phyloP scores from a whole-genome alignment of 2,113 vertebrate genomes.

The Paradisaea rubra region DNA sequence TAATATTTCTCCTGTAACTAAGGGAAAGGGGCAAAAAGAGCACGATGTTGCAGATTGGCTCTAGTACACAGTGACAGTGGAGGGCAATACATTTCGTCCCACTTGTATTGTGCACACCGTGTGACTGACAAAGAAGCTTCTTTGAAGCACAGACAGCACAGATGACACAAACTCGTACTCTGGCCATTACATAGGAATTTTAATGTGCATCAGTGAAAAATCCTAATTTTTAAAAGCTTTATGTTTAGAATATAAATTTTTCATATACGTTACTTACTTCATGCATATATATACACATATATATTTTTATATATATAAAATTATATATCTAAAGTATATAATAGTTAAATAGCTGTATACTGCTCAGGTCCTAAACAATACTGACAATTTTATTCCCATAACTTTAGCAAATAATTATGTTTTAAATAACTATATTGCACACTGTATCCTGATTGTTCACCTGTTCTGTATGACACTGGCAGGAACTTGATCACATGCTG shows the following conservation, averaged over 20 bases:
- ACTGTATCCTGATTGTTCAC: neutral
- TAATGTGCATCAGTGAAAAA: neutral
- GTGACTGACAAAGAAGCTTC: neutral
- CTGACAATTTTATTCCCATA: neutral
- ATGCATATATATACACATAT: neutral
- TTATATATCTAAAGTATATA: neutral
- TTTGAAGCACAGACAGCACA: neutral
- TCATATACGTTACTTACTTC: neutral
- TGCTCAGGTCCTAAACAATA: neutral
- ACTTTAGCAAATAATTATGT: neutral
- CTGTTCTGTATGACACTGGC: neutral
- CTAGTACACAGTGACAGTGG: neutral
- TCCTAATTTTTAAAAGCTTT: neutral
- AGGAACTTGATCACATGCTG: neutral
- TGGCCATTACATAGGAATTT: neutral
- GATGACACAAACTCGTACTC: neutral
- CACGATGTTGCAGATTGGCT: fast-evolving
- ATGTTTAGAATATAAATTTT: neutral
- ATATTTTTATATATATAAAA: neutral
- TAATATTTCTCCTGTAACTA: neutral
- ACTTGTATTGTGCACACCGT: neutral
- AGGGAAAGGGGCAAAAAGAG: neutral
- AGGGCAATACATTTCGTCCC: neutral
- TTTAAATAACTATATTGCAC: neutral
- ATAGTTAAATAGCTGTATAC: neutral